phyloP scores from a whole-genome alignment of 2,113 vertebrate species.

The Lamprotornis superbus region DNA sequence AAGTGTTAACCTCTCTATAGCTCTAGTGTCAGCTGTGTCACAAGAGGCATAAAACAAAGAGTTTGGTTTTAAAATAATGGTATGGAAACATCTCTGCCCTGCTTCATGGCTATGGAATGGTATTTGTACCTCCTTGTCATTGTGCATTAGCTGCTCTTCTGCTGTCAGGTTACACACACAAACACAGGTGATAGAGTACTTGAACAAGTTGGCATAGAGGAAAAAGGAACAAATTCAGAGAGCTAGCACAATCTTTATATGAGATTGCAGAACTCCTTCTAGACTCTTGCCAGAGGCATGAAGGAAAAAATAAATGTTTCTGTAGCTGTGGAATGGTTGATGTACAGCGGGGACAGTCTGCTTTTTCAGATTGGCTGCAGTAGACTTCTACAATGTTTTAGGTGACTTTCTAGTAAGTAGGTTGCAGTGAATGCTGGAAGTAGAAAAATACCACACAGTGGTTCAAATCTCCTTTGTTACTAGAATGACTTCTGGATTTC shows the following conservation, averaged over 20 bases:
- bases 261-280: not conserved
- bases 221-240: not conserved
- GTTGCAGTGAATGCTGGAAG: not conserved
- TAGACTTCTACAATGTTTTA: not conserved
- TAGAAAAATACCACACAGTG: not conserved
- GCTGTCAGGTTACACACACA: not conserved
- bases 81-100: not conserved
- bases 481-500: not conserved
- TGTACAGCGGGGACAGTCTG: not conserved
- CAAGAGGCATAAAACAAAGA: not conserved
- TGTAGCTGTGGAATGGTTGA: not conserved
- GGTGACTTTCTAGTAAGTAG: not conserved
- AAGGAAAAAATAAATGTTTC: not conserved
- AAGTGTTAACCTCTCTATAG: not conserved
- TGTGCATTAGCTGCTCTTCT: not conserved
- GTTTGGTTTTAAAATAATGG: not conserved
- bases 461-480: not conserved
- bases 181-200: not conserved
- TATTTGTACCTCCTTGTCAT: not conserved
- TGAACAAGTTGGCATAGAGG: not conserved
- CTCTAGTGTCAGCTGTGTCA: not conserved
- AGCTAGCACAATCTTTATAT: not conserved
- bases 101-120: not conserved
- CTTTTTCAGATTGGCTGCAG: not conserved
- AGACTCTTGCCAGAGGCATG: rapidly evolving